Conservation (phyloP, 2,888 invertebrate species). For the Drosophila mimica region DNA sequence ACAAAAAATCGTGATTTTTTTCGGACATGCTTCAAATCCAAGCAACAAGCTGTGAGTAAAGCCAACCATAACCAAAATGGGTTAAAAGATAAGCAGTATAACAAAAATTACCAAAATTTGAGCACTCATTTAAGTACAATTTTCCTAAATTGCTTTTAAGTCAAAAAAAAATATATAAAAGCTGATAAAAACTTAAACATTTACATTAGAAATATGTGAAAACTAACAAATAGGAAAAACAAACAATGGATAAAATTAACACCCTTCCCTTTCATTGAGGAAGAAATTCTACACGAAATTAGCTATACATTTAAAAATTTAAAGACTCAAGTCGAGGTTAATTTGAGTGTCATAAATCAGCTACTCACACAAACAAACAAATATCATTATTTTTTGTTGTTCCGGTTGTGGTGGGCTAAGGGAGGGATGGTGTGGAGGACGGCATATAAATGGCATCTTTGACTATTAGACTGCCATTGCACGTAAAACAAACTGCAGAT, state of each 20-base stretch:
- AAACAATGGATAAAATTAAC: not conserved
- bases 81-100: not conserved
- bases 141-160: not conserved
- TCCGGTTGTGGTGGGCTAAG: not conserved
- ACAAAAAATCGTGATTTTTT: conserved; percentile 8
- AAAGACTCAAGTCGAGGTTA: conserved; percentile 72
- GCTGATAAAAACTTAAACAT: not conserved
- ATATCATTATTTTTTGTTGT: conserved; percentile 11
- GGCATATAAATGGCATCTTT: conserved; percentile 65
- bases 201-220: not conserved
- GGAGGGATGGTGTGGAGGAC: not conserved
- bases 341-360: conserved; percentile 77
- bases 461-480: conserved; percentile 65
- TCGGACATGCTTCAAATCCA: conserved; percentile 11
- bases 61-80: not conserved
- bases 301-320: conserved; percentile 65
- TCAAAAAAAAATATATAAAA: not conserved
- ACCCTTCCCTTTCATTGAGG: not conserved
- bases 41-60: conserved; percentile 17
- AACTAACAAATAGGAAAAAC: not conserved
- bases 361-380: conserved; percentile 29
- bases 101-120: not conserved
- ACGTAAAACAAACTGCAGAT: conserved; percentile 67
- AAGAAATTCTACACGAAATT: conserved; percentile 47
- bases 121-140: not conserved